Evolutionary conservation across 64 coral and sea anemone genomes (phyloP).

Genomic region (Stichodactyla mertensii): DNA sequence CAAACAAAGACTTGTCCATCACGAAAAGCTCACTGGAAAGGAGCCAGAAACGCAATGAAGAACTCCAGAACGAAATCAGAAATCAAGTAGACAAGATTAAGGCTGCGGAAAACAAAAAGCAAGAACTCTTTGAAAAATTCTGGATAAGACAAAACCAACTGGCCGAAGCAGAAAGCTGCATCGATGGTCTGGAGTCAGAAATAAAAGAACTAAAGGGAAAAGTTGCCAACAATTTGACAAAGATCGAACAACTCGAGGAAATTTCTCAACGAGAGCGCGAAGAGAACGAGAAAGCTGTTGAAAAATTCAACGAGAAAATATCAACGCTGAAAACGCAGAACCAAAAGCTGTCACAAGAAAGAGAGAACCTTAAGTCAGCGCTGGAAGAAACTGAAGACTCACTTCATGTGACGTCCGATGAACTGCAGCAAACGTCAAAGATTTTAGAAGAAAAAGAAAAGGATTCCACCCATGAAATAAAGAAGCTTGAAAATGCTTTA

Average conservation of each 20-base stretch:
- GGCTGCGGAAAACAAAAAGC: conserved; percentile 57
- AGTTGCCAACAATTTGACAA: neutral
- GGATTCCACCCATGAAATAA: conserved; percentile 26
- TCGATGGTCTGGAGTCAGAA: conserved; percentile 45
- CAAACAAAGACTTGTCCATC: conserved; percentile 72
- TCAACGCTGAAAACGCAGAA: conserved; percentile 42
- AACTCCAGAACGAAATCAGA: conserved; percentile 67
- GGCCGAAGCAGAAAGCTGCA: conserved; percentile 40
- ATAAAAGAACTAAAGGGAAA: conserved; percentile 50
- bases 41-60: conserved; percentile 56
- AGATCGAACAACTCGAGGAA: conserved; percentile 56
- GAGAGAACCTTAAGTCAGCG: conserved; percentile 35
- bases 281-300: conserved; percentile 63
- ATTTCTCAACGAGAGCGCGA: conserved; percentile 53
- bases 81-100: conserved; percentile 56
- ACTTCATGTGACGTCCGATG: conserved; percentile 28
- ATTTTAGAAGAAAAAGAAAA: conserved; percentile 58
- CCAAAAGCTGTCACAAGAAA: conserved; percentile 30
- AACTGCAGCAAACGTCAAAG: conserved; percentile 47
- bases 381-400: conserved; percentile 40
- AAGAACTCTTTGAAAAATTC: conserved; percentile 62
- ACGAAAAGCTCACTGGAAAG: conserved; percentile 54
- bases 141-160: conserved; percentile 66
- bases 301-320: conserved; percentile 55
- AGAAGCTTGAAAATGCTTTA: conserved; percentile 31